A percentile compares a stretch with the other conserved stretches of the same genome.
These are phyloP conservation scores for Sylvia atricapilla DNA, from an alignment of 2,113 vertebrate genomes.

Conservation along the genomic window DNA sequence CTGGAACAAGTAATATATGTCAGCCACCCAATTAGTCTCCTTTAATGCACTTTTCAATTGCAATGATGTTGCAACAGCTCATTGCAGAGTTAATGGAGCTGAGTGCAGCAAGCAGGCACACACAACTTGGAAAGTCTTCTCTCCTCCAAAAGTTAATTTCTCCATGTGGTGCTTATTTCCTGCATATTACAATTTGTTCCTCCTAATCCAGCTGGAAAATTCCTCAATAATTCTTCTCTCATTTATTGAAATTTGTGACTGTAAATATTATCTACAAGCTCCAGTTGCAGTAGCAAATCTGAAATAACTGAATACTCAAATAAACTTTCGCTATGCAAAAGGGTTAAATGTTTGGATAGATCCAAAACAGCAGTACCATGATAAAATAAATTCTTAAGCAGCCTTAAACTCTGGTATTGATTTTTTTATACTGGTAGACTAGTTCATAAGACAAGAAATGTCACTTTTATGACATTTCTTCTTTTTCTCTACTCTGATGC, in stretches of 20 bases:
- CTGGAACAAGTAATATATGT: conserved; percentile 6
- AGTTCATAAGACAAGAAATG: not conserved
- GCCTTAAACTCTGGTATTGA: not conserved
- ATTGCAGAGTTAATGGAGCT: conserved; percentile 57
- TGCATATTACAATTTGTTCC: not conserved
- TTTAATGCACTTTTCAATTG: conserved; percentile 9
- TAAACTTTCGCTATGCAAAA: not conserved
- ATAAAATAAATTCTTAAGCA: not conserved
- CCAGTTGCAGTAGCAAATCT: not conserved
- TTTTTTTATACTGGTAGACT: not conserved
- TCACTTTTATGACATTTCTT: not conserved
- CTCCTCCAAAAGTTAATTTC: conserved; percentile 20
- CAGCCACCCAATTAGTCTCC: conserved; percentile 42
- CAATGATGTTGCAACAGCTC: conserved; percentile 52
- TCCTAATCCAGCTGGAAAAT: not conserved
- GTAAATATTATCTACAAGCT: not conserved
- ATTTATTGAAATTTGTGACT: conserved; percentile 7
- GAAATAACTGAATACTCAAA: not conserved
- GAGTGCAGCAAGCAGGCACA: not conserved
- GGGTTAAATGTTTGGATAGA: not conserved
- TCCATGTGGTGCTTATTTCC: not conserved
- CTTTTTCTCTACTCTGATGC: not conserved
- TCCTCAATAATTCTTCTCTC: not conserved
- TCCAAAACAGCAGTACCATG: not conserved
- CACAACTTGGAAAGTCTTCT: not conserved